A percentile compares a stretch with the other conserved stretches of the same genome.
Conservation (phyloP, 1,140 invertebrate species). For the Drosophila navojoa region DNA sequence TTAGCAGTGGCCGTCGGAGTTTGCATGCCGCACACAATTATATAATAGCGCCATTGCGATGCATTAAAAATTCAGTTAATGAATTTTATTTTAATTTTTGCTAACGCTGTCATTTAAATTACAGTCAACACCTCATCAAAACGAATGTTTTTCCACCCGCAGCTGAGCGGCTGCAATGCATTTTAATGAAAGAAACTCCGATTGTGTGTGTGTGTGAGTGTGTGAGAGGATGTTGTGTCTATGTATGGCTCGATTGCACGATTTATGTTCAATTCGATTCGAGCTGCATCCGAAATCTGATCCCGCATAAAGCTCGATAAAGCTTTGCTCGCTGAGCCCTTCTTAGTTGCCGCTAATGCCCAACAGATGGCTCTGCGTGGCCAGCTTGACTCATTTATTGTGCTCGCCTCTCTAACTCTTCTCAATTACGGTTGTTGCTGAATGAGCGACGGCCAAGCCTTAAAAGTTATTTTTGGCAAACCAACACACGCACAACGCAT, state of each 20-base stretch:
- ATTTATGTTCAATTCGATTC: conserved; percentile 47
- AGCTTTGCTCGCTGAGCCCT: conserved; percentile 58
- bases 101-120: conserved; percentile 72
- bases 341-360: conserved; percentile 52
- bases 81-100: conserved; percentile 33
- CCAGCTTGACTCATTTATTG: conserved; percentile 18
- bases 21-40: conserved; percentile 50
- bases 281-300: conserved; percentile 37
- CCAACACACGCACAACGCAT: conserved; percentile 31
- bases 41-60: conserved; percentile 52
- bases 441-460: conserved; percentile 61
- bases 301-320: conserved; percentile 60
- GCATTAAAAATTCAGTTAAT: conserved; percentile 60
- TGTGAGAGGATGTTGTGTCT: conserved; percentile 36
- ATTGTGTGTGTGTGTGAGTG: conserved; percentile 10
- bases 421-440: conserved; percentile 13
- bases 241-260: conserved; percentile 10
- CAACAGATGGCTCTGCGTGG: conserved; percentile 65
- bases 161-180: conserved; percentile 46
- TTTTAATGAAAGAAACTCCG: conserved; percentile 49
- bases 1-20: conserved; percentile 36
- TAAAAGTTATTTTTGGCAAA: conserved; percentile 52
- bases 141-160: conserved; percentile 75
- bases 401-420: conserved; percentile 36
- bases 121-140: conserved; percentile 79